A percentile compares a stretch with the other conserved stretches of the same genome.
phyloP scores from a whole-genome alignment of 2,113 vertebrate genomes.

The Vanacampus margaritifer region DNA sequence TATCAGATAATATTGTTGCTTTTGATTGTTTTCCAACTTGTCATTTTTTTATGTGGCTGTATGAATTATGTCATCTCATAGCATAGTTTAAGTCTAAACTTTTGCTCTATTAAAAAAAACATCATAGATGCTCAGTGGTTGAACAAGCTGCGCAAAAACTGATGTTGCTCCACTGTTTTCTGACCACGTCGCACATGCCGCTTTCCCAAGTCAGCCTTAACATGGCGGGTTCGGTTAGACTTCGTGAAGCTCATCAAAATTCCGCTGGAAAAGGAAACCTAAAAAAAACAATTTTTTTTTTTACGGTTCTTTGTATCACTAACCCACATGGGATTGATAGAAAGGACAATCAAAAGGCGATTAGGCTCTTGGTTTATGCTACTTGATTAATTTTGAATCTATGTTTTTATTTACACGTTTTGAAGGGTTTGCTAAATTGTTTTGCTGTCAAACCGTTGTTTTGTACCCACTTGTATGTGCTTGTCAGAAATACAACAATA shows the following conservation, averaged over 20 bases:
- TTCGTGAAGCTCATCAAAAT: constrained; percentile 59
- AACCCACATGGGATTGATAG: background rate
- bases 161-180: constrained; percentile 65
- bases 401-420: too few species aligned
- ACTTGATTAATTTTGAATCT: too few species aligned
- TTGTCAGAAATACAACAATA: too few species aligned
- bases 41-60: constrained; percentile 47
- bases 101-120: constrained; percentile 38
- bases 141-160: constrained; percentile 55
- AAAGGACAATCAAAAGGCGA: background rate
- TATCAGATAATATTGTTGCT: constrained; percentile 55
- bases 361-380: background rate
- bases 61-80: constrained; percentile 51
- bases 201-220: constrained; percentile 40
- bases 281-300: too few species aligned
- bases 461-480: too few species aligned
- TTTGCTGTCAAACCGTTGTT: too few species aligned
- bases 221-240: constrained; percentile 62
- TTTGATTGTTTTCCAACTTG: constrained; percentile 52
- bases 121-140: constrained; percentile 53
- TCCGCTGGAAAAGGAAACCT: constrained; percentile 52
- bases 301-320: background rate
- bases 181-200: constrained; percentile 44
- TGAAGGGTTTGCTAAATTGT: too few species aligned
- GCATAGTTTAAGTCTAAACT: constrained; percentile 36